Base-by-base conservation (phyloP, 1,140 invertebrate genomes). In the Drosophila prosaltans region DNA sequence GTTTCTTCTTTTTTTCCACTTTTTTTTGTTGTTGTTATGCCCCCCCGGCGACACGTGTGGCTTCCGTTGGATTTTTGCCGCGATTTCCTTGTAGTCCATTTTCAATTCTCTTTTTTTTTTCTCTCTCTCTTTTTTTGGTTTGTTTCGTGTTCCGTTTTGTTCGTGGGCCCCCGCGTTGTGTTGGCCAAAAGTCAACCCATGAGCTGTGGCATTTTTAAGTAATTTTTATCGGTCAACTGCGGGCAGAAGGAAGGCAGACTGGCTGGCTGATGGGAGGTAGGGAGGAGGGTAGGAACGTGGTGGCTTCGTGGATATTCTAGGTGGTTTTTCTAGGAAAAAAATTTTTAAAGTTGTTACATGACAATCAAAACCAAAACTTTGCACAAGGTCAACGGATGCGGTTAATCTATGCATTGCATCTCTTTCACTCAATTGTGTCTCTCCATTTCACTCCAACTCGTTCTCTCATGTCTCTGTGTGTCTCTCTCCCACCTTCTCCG, bases 191-290 rank as follows among this genome's bases (percentile, higher is more conserved):
- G 88, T 91, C 88, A 91, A 91, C 88, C 83, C 88, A 91, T 86
- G 89, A 91, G 88, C 88, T 91, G 88, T 74, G 88, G 88, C 88
- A 91, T 91, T 91, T 91, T 91, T 91, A 91, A 91, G 88, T 91
- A 91, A 91, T 90, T 91, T 91, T 91, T 91, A 91, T 91, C 81
- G 88, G 78, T 79, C 71, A 83, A 71, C 68, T 58, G 70, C 58
- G 65, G 62, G 41, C 43, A 43, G 36, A 11, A 39, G 24, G 21
- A 45, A 57, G 21, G 24, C 36, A 40, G 68, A 32, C 32, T 6
- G 32, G 3, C 32, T 16, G 16, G 16, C 16, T 16, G 16, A 16
- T 16, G 16, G 16, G 16, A 16, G 16, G 16, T 16, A 16, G 16
- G 16, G 16, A 16, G 16, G 16, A 16, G 16, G 16, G 16, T 16